Conservation (phyloP, 2,888 invertebrate genomes). For the Sesia bembeciformis region DNA sequence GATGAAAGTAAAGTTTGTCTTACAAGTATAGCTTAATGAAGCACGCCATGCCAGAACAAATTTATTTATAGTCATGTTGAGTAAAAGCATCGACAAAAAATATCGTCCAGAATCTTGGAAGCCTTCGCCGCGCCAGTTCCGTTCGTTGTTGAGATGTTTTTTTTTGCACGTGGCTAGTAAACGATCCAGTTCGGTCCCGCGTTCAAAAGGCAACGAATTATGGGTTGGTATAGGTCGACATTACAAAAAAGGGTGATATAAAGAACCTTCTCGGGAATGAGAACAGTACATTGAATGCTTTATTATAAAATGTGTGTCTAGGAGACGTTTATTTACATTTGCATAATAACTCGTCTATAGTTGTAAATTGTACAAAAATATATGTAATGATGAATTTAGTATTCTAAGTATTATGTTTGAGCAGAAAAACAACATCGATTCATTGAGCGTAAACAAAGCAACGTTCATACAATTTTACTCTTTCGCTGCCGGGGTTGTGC, state of each 20-base stretch:
- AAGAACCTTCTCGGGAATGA: no score
- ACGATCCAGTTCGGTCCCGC: conserved; percentile 24
- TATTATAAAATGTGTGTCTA: no score
- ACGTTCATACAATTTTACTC: conserved; percentile 20
- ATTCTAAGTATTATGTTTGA: no score
- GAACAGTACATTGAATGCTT: no score
- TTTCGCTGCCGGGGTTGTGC: conserved; percentile 26
- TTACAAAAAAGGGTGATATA: conserved; percentile 11
- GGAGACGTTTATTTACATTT: no score
- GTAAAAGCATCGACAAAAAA: conserved; percentile 52
- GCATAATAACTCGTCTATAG: no score
- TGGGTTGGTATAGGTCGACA: conserved; percentile 51
- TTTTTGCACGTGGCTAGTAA: conserved; percentile 20
- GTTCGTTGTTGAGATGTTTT: conserved; percentile 35
- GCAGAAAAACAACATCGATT: background rate
- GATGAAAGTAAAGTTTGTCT: conserved; percentile 27
- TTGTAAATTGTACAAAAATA: no score
- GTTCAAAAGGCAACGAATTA: conserved; percentile 25
- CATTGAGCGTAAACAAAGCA: conserved; percentile 22
- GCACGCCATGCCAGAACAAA: conserved; percentile 35
- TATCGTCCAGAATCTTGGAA: conserved; percentile 49
- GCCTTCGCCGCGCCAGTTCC: conserved; percentile 36
- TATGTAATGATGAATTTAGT: no score
- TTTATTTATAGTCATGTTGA: conserved; percentile 48
- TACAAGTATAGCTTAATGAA: conserved; percentile 14